Evolutionary conservation across 2,113 vertebrate species (phyloP).

Genomic region (Brachypodius melanocephalos): DNA sequence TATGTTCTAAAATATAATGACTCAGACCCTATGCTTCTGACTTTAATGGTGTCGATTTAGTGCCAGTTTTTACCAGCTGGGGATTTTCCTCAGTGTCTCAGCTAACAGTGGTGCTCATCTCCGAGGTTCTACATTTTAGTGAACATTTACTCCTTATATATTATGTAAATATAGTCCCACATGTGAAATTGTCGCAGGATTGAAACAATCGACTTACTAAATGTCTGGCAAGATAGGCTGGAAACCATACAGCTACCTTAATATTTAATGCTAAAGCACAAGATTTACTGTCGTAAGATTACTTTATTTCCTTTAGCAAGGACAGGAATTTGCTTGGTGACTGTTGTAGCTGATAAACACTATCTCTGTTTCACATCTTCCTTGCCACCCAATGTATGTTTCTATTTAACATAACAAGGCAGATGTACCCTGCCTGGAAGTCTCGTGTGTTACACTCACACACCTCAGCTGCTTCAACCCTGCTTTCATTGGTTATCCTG

Average conservation of each 20-base stretch:
- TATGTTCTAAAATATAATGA: background rate
- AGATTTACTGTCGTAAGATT: background rate
- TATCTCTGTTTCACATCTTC: background rate
- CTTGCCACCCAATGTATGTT: background rate
- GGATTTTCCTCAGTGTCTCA: background rate
- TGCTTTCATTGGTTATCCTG: rapidly evolving
- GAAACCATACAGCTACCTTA: background rate
- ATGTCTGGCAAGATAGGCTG: background rate
- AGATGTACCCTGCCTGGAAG: background rate
- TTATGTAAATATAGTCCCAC: background rate
- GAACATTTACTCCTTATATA: background rate
- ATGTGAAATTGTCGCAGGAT: background rate
- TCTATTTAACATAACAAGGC: background rate
- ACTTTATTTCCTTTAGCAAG: background rate
- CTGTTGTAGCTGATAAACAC: background rate
- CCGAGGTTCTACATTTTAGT: background rate
- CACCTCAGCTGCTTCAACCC: background rate
- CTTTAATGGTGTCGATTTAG: conserved; percentile 10
- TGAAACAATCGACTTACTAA: background rate
- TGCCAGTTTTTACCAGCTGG: background rate
- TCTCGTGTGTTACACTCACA: background rate
- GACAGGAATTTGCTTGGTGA: background rate
- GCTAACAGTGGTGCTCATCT: background rate
- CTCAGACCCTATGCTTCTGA: background rate
- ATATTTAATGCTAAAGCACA: background rate